phyloP scores from a whole-genome alignment of 30 jellyfish, hydroid and myxozoan species.

The Cassiopea xamachana region DNA sequence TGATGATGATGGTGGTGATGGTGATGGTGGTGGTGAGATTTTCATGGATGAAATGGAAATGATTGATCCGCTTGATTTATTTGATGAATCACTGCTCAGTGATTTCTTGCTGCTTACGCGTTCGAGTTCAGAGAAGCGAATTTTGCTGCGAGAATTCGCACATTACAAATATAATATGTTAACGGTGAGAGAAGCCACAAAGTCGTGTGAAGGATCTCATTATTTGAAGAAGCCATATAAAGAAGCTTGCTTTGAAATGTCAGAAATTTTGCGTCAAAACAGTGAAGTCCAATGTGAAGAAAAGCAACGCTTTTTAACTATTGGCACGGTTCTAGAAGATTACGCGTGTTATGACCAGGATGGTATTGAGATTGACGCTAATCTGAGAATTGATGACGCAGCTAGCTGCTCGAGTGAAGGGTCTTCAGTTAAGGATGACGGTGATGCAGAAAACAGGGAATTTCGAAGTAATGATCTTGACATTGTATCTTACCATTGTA shows the following conservation, averaged over 20 bases:
- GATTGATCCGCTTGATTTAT: constrained; percentile 97
- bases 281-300: background rate
- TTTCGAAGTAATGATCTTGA: constrained; percentile 67
- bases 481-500: constrained; percentile 80
- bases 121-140: constrained; percentile 86
- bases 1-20: background rate
- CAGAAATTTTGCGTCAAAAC: constrained; percentile 8
- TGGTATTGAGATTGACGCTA: constrained; percentile 29
- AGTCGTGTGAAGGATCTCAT: constrained; percentile 52
- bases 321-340: constrained; percentile 73
- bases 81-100: constrained; percentile 89
- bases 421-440: constrained; percentile 23
- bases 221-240: constrained; percentile 82
- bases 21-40: background rate
- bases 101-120: constrained; percentile 88
- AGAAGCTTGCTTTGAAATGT: constrained; percentile 71
- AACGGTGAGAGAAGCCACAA: constrained; percentile 83
- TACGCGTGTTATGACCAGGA: constrained; percentile 80
- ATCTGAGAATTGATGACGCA: background rate
- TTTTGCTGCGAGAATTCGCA: constrained; percentile 86
- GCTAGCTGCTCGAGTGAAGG: constrained; percentile 11
- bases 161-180: constrained; percentile 75
- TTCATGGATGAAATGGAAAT: constrained; percentile 85
- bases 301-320: constrained; percentile 72
- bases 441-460: constrained; percentile 13